These are phyloP conservation scores for Ichneumoninae sp. DNA, from an alignment of 2,888 invertebrate genomes.

Conservation along the genomic window DNA sequence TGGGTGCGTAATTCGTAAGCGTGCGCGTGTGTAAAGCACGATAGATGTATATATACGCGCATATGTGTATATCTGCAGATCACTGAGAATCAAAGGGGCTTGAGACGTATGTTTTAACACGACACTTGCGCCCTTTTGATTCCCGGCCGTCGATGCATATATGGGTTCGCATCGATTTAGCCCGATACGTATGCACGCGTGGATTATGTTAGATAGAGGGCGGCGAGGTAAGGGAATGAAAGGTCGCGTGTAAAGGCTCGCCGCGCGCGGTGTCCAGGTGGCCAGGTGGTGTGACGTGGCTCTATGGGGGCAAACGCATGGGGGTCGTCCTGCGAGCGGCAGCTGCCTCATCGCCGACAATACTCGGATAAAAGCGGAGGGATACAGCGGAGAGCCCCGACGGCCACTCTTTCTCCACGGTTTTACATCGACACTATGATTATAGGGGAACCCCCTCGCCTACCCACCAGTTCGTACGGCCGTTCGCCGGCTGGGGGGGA, in stretches of 20 bases:
- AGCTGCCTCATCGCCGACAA: slow-evolving; percentile 81
- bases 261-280: slow-evolving; percentile 60
- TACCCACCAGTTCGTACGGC: slow-evolving; percentile 15
- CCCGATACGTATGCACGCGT: slow-evolving; percentile 35
- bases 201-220: slow-evolving; percentile 51
- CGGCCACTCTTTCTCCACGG: slow-evolving; percentile 61
- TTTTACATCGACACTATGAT: slow-evolving; percentile 70
- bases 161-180: background rate
- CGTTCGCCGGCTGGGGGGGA: slow-evolving; percentile 12
- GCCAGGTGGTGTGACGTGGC: slow-evolving; percentile 84
- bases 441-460: slow-evolving; percentile 58
- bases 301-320: slow-evolving; percentile 80
- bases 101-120: too few relatives aligned
- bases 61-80: background rate
- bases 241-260: slow-evolving; percentile 61
- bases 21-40: slow-evolving; percentile 38
- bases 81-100: too few relatives aligned
- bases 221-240: slow-evolving; percentile 37
- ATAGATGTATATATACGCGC: background rate
- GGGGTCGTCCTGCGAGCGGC: slow-evolving; percentile 78
- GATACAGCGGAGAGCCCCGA: slow-evolving; percentile 1
- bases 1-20: slow-evolving; percentile 43
- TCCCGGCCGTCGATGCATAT: background rate
- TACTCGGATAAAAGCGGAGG: slow-evolving; percentile 77
- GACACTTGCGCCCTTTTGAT: too few relatives aligned